Evolutionary conservation across 2,888 invertebrate species (phyloP).

Genomic region (Bibio marci): DNA sequence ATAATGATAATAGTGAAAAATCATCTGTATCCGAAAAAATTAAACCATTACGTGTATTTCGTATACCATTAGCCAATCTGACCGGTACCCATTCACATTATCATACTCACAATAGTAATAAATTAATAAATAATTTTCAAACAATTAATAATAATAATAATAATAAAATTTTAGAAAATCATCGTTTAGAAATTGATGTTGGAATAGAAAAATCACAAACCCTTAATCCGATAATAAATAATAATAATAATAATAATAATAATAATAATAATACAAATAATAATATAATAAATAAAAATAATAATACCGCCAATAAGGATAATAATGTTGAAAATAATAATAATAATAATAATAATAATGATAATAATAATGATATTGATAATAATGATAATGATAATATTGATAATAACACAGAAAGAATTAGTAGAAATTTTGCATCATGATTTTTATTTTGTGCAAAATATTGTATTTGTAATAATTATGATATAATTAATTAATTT

Average conservation of each 20-base stretch:
- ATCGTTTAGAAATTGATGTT: constrained; percentile 8
- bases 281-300: neutral
- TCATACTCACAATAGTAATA: constrained; percentile 15
- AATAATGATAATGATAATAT: too few species aligned
- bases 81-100: constrained; percentile 21
- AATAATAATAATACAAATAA: neutral
- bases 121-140: neutral
- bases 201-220: neutral
- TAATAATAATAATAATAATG: too few species aligned
- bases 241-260: neutral
- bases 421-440: too few species aligned
- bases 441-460: too few species aligned
- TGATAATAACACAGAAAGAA: too few species aligned
- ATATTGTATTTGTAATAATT: too few species aligned
- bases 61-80: constrained; percentile 20
- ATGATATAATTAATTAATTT: too few species aligned
- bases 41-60: constrained; percentile 20
- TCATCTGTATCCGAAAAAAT: constrained; percentile 17
- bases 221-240: too few species aligned
- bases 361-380: too few species aligned
- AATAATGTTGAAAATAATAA: too few species aligned
- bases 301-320: neutral
- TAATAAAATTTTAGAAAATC: constrained; percentile 11
- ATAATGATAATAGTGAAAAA: neutral
- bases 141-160: constrained; percentile 6